phyloP scores from a whole-genome alignment of 2,888 invertebrate genomes.

The Ophioninae sp. region DNA sequence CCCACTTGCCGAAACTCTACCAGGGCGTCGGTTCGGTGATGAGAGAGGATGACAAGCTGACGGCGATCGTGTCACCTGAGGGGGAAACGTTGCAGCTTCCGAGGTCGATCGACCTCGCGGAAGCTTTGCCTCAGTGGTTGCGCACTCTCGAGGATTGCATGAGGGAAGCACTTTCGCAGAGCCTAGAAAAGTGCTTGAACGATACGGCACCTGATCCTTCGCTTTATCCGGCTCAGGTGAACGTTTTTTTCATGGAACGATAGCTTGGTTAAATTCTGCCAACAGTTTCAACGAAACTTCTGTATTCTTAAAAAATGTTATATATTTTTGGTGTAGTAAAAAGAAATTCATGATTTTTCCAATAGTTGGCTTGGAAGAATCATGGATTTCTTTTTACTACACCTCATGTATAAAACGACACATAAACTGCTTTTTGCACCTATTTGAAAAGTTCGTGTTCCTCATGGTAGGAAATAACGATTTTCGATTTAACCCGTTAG shows the following conservation, averaged over 20 bases:
- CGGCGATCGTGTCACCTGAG: slow-evolving; percentile 85
- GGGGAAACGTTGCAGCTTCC: slow-evolving; percentile 84
- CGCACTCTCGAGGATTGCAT: slow-evolving; percentile 91
- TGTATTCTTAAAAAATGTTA: too few species aligned
- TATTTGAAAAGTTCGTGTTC: too few species aligned
- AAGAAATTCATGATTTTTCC: too few species aligned
- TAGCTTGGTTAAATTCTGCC: background rate
- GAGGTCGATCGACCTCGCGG: slow-evolving; percentile 76
- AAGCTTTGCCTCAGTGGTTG: slow-evolving; percentile 86
- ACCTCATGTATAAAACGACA: too few species aligned
- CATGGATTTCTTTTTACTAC: too few species aligned
- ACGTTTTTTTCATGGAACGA: background rate
- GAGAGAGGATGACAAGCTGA: slow-evolving; percentile 84
- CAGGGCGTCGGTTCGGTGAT: slow-evolving; percentile 92
- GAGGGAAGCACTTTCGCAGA: slow-evolving; percentile 82
- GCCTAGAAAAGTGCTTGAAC: slow-evolving; percentile 74
- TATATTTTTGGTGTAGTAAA: too few species aligned
- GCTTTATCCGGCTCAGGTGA: slow-evolving; percentile 77
- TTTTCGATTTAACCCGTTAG: too few species aligned
- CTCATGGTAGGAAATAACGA: too few species aligned
- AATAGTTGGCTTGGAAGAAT: too few species aligned
- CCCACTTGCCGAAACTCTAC: slow-evolving; percentile 97
- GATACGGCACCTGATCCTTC: slow-evolving; percentile 74
- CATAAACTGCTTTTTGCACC: too few species aligned
- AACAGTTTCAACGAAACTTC: background rate